A percentile compares a stretch with the other conserved stretches of the same genome.
Evolutionary conservation across 2,888 invertebrate species (phyloP).

Genomic region (Phoenoteleia sp.): DNA sequence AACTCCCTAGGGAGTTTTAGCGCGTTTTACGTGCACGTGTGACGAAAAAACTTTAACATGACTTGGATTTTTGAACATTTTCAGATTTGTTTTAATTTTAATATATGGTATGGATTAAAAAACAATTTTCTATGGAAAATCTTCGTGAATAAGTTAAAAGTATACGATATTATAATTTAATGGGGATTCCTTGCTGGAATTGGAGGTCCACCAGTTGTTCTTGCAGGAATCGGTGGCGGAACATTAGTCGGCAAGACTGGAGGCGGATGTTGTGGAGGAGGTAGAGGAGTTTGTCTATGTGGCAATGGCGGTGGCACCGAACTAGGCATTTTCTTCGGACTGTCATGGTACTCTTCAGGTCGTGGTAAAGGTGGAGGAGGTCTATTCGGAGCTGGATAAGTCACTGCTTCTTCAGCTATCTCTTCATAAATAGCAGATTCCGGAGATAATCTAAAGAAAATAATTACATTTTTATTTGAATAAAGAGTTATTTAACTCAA

Average conservation of each 20-base stretch:
- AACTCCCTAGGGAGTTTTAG: too few relatives aligned
- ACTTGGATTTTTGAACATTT: too few relatives aligned
- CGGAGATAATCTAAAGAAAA: slow-evolving; percentile 78
- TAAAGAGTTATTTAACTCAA: too few relatives aligned
- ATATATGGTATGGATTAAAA: too few relatives aligned
- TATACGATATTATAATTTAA: slow-evolving; percentile 63
- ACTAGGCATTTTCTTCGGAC: slow-evolving; percentile 76
- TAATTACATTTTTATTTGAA: too few relatives aligned
- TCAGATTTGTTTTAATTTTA: too few relatives aligned
- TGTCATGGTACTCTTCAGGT: slow-evolving; percentile 76
- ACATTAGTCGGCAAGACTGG: slow-evolving; percentile 85
- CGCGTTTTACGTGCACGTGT: too few relatives aligned
- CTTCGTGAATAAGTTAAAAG: too few relatives aligned
- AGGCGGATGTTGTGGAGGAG: slow-evolving; percentile 83
- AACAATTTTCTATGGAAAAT: too few relatives aligned
- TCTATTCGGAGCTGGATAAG: slow-evolving; percentile 83
- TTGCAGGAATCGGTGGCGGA: slow-evolving; percentile 88
- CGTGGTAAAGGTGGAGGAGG: slow-evolving; percentile 85
- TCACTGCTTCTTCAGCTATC: slow-evolving; percentile 82
- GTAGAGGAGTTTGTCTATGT: slow-evolving; percentile 83
- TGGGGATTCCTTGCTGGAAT: slow-evolving; percentile 88
- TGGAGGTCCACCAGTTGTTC: slow-evolving; percentile 90
- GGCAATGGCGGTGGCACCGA: slow-evolving; percentile 84
- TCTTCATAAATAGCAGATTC: slow-evolving; percentile 86
- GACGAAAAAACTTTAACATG: too few relatives aligned